phyloP scores from a whole-genome alignment of 2,888 invertebrate genomes.

The Galerucella nymphaeae region DNA sequence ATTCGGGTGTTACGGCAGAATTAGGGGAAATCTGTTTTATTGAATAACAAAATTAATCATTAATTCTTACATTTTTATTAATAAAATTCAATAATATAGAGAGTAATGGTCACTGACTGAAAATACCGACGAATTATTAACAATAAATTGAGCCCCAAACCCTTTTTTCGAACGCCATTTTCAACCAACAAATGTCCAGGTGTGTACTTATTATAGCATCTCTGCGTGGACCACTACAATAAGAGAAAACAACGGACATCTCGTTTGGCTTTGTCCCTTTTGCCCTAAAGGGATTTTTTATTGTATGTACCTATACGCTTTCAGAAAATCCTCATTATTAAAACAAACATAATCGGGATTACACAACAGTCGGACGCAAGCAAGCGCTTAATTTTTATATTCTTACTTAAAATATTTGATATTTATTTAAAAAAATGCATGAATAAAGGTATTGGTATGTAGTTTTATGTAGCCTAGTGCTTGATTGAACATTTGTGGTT shows the following conservation, averaged over 20 bases:
- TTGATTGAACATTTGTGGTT: too few relatives aligned
- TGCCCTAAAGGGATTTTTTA: slow-evolving; percentile 48
- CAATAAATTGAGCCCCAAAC: slow-evolving; percentile 46
- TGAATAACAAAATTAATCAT: neutral
- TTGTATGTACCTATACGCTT: slow-evolving; percentile 32
- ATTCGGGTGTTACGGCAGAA: neutral
- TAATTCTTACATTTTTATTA: neutral
- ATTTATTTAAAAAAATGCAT: too few relatives aligned
- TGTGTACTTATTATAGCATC: slow-evolving; percentile 46
- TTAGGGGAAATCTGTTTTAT: neutral
- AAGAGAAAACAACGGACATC: slow-evolving; percentile 50
- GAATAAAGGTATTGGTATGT: too few relatives aligned
- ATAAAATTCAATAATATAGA: neutral
- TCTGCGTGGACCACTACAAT: slow-evolving; percentile 47
- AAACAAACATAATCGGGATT: slow-evolving; percentile 37
- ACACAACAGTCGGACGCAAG: neutral
- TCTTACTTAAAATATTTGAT: neutral
- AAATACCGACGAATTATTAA: slow-evolving; percentile 20
- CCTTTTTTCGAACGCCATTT: slow-evolving; percentile 48
- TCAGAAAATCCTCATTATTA: slow-evolving; percentile 45
- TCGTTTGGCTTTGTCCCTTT: slow-evolving; percentile 47
- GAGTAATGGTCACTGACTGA: too few relatives aligned
- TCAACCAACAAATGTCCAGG: slow-evolving; percentile 51
- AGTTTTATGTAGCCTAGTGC: too few relatives aligned
- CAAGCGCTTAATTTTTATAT: neutral